Evolutionary conservation across 2,113 vertebrate genomes (phyloP).

Genomic region (Heterotis niloticus): DNA sequence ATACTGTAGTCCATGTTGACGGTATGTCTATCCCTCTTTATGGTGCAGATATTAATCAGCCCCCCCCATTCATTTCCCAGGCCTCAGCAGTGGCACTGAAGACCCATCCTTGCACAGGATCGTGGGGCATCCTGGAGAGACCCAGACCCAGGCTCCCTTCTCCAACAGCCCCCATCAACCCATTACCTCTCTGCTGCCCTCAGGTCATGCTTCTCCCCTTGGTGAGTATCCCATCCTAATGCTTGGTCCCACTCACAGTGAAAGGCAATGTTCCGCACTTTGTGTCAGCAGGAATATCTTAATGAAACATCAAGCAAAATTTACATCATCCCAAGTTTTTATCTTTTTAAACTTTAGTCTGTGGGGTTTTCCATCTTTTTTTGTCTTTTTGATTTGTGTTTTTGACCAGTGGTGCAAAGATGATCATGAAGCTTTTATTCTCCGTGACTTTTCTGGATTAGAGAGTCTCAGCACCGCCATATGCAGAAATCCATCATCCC

Average conservation of each 20-base stretch:
- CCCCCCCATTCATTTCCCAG: constrained; percentile 50
- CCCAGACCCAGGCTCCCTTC: constrained; percentile 50
- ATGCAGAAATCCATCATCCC: constrained; percentile 12
- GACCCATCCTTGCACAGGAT: constrained; percentile 63
- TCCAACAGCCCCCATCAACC: constrained; percentile 51
- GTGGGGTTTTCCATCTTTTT: background rate
- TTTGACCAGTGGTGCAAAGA: background rate
- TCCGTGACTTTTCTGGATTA: background rate
- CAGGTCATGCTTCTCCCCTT: constrained; percentile 58
- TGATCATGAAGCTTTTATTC: background rate
- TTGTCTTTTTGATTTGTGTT: no score
- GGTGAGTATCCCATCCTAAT: background rate
- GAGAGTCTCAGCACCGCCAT: background rate
- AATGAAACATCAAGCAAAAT: background rate
- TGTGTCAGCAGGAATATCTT: background rate
- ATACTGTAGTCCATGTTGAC: no score
- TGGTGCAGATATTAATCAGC: background rate
- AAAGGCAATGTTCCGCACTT: background rate
- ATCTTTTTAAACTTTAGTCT: background rate
- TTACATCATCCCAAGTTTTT: background rate
- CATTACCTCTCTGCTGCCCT: constrained; percentile 69
- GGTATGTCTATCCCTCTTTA: background rate
- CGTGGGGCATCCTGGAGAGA: constrained; percentile 58
- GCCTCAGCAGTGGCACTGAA: constrained; percentile 70
- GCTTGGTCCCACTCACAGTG: background rate